Conservation (phyloP, 2,888 invertebrate genomes). For the Colletes collaris region DNA sequence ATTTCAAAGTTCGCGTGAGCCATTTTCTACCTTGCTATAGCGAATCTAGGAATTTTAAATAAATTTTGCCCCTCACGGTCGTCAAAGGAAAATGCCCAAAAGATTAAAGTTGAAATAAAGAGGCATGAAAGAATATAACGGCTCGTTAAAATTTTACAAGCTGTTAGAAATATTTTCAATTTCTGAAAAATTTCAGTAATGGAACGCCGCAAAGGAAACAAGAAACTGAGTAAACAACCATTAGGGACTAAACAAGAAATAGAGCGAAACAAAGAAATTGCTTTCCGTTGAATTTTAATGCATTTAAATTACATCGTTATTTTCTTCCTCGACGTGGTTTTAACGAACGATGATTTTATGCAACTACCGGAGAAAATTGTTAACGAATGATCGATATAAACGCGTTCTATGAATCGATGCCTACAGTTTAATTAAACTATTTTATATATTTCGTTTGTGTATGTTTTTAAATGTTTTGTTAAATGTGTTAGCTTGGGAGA, state of each 20-base stretch:
- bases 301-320: constrained; percentile 25
- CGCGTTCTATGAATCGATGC: too few relatives aligned
- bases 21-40: too few relatives aligned
- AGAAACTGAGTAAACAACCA: constrained; percentile 1
- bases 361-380: neutral
- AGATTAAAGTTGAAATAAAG: neutral
- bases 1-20: too few relatives aligned
- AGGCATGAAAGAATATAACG: neutral
- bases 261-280: constrained; percentile 5
- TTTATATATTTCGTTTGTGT: too few relatives aligned
- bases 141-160: neutral
- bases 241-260: constrained; percentile 6
- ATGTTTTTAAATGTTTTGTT: too few relatives aligned
- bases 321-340: neutral
- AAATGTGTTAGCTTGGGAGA: neutral
- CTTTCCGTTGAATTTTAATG: constrained; percentile 16
- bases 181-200: neutral
- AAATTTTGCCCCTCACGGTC: too few relatives aligned
- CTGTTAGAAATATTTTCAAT: neutral
- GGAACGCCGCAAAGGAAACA: neutral
- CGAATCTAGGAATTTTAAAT: too few relatives aligned
- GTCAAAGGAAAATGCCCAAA: neutral
- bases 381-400: too few relatives aligned
- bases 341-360: neutral
- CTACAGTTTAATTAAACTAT: too few relatives aligned